These are phyloP conservation scores for Phalera bucephala DNA, from an alignment of 2,888 invertebrate species.

Conservation along the genomic window DNA sequence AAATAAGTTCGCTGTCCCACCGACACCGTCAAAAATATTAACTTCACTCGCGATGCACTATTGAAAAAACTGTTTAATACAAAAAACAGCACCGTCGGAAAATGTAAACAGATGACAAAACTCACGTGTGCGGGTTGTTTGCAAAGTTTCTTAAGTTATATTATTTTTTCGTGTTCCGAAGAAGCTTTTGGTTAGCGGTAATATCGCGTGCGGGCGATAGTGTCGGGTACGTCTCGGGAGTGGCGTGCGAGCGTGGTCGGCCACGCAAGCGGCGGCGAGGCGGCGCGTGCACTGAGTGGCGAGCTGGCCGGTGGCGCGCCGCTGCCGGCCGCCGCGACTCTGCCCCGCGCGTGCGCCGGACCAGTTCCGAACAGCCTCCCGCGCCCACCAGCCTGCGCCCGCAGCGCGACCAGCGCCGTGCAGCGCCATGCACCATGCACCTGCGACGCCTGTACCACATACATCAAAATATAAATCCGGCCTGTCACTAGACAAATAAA, in stretches of 20 bases:
- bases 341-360: constrained; percentile 75
- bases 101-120: constrained; percentile 46
- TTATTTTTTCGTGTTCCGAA: constrained; percentile 22
- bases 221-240: constrained; percentile 41
- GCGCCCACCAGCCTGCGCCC: constrained; percentile 38
- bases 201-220: constrained; percentile 31
- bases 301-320: constrained; percentile 53
- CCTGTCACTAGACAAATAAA: too few relatives aligned
- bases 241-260: constrained; percentile 44
- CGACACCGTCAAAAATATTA: constrained; percentile 57
- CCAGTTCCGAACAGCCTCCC: constrained; percentile 70
- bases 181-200: constrained; percentile 20
- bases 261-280: constrained; percentile 69
- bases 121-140: constrained; percentile 43
- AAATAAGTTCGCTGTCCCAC: constrained; percentile 56
- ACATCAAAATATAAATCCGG: too few relatives aligned
- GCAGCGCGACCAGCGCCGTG: constrained; percentile 21
- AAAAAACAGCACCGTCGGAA: constrained; percentile 47
- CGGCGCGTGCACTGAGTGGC: constrained; percentile 76
- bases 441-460: not conserved
- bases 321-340: constrained; percentile 54
- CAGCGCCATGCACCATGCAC: constrained; percentile 1
- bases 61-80: constrained; percentile 44
- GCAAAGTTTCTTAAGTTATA: constrained; percentile 26
- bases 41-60: constrained; percentile 72